Evolutionary conservation across 2,888 invertebrate genomes (phyloP).

Genomic region (Enchytraeus crypticus): DNA sequence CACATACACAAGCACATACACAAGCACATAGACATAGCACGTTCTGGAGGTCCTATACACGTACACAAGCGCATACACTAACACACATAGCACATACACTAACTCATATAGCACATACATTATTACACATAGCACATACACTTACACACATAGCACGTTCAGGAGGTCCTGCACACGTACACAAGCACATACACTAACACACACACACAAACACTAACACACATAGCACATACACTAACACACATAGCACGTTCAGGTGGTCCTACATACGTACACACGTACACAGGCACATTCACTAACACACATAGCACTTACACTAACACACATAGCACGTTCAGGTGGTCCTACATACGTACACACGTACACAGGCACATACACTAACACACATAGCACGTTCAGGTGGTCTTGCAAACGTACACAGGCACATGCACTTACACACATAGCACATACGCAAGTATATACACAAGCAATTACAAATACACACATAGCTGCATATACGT

Average conservation of each 20-base stretch:
- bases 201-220: not conserved
- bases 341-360: no score
- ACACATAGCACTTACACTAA: not conserved
- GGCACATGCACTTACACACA: no score
- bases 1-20: no score
- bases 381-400: slow-evolving; percentile 92
- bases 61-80: not conserved
- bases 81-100: not conserved
- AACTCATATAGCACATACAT: not conserved
- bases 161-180: not conserved
- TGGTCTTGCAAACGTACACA: slow-evolving; percentile 58
- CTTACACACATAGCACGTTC: no score
- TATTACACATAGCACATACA: no score
- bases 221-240: no score
- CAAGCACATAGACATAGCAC: no score
- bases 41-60: not conserved
- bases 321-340: not conserved
- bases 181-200: not conserved
- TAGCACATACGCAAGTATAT: not conserved
- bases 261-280: no score
- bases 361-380: no score
- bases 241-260: not conserved
- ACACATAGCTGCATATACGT: not conserved
- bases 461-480: no score
- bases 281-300: not conserved